A percentile compares a stretch with the other conserved stretches of the same genome.
Conservation (phyloP, 2,113 vertebrate species). For the Corythaixoides concolor region DNA sequence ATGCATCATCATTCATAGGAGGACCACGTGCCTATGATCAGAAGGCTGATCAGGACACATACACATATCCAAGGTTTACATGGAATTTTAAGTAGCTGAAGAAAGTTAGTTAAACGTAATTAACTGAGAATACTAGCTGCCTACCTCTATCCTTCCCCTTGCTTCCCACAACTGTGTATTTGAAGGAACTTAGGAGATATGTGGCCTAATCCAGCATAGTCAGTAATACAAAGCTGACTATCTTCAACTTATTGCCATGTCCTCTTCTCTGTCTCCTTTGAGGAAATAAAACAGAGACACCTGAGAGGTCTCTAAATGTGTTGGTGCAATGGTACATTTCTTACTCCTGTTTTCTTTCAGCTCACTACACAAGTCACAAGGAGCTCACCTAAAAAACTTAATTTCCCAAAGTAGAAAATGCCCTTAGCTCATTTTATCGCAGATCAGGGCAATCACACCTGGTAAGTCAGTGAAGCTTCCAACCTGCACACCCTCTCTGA, state of each 20-base stretch:
- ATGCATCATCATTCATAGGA: rapidly evolving
- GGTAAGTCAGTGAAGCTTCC: not conserved
- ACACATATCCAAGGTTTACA: rapidly evolving
- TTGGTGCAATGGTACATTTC: not conserved
- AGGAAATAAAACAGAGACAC: not conserved
- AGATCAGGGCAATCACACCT: not conserved
- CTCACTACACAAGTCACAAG: not conserved
- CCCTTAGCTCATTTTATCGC: not conserved
- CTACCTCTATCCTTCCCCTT: not conserved
- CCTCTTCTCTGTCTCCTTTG: not conserved
- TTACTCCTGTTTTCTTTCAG: not conserved
- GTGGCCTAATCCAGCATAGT: not conserved
- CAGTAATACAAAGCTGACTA: not conserved
- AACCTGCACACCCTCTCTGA: not conserved
- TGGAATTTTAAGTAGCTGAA: not conserved
- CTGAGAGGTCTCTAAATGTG: not conserved
- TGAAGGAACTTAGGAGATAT: not conserved
- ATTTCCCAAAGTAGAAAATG: not conserved
- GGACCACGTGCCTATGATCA: rapidly evolving
- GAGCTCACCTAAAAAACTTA: not conserved
- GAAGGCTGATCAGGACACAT: not conserved
- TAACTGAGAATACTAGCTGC: not conserved
- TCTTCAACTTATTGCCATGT: not conserved
- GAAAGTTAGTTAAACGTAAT: not conserved
- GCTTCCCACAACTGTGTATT: not conserved